Base-by-base conservation (phyloP, 1,140 invertebrate species). In the Psilanteris sp. region DNA sequence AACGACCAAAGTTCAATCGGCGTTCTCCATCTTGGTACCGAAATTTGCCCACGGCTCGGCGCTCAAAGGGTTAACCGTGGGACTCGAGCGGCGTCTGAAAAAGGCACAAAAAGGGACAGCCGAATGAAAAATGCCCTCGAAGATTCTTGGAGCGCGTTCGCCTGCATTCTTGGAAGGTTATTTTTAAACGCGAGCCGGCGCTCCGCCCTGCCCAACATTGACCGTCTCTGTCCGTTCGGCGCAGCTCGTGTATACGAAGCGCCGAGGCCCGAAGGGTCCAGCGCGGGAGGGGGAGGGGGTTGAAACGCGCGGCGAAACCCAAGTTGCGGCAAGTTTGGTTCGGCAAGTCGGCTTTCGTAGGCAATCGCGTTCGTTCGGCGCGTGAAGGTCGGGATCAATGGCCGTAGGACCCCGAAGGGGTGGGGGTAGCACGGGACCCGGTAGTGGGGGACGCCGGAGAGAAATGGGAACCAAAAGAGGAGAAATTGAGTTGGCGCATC, bases 371-470 rank as follows among this genome's bases (percentile, higher is more conserved):
- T 84, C 81, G 85, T 87, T 86, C 83, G 84, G 85, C 87, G 85
- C 84, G 85, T 85, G 87, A 88, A 88, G 87, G 87, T 88, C 87
- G 86, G 86, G 87, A 88, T 88, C 87, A 87, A 88, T 83, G 87
- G 85, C 87, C 87, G 85, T 85, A 87, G 86, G 85, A 87, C 85
- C 85, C 85, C 80, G 78, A 2, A 22, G 24, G 67, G 55, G 64
- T 66, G 48, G 71, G 75, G 43, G 52, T 31, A 64, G 27, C 57
- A 66, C 44, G 71, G 75, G 80, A 86, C n/a, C n/a, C n/a, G n/a
- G n/a, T n/a, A n/a, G n/a, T n/a, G n/a, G n/a, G n/a, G n/a, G n/a
- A n/a, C n/a, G n/a, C n/a, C n/a, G n/a, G n/a, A n/a, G n/a, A n/a
- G n/a, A 87, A 81, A 86, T 88, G 81, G 85, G 85, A 85, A 87